Evolutionary conservation across 2,113 vertebrate genomes (phyloP).

Genomic region (Gymnarchus niloticus): DNA sequence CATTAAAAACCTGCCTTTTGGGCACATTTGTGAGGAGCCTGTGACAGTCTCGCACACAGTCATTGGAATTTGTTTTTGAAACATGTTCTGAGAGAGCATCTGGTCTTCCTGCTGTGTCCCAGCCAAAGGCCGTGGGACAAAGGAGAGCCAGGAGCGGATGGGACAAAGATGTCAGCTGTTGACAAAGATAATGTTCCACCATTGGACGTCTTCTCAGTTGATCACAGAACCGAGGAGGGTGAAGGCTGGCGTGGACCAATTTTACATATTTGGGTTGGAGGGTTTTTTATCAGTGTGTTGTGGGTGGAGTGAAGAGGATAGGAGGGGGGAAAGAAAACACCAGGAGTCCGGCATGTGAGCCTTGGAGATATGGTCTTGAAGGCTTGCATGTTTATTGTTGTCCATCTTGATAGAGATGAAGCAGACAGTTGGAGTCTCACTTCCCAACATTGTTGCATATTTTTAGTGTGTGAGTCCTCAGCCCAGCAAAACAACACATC

Average conservation of each 20-base stretch:
- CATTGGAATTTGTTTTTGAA: slow-evolving; percentile 6
- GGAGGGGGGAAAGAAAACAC: slow-evolving; percentile 24
- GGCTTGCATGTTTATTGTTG: slow-evolving; percentile 40
- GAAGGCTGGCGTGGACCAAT: slow-evolving; percentile 28
- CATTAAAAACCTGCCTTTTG: not conserved
- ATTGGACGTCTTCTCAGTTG: not conserved
- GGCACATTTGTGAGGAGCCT: not conserved
- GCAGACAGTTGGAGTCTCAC: slow-evolving; percentile 2
- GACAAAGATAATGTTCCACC: slow-evolving; percentile 23
- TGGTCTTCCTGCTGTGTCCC: not conserved
- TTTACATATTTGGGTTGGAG: slow-evolving; percentile 40
- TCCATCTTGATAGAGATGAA: slow-evolving; percentile 36
- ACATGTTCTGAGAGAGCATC: not conserved
- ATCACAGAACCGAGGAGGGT: slow-evolving; percentile 30
- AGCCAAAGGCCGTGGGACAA: not conserved
- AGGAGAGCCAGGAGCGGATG: not conserved
- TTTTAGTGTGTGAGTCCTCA: not conserved
- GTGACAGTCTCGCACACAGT: not conserved
- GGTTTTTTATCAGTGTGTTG: slow-evolving; percentile 17
- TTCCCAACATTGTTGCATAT: slow-evolving; percentile 29
- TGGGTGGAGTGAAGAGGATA: not conserved
- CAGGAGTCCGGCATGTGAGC: slow-evolving; percentile 27
- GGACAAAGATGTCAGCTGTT: not conserved
- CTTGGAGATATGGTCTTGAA: not conserved
- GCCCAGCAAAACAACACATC: not conserved